These are phyloP conservation scores for Palythoa grandiflora DNA, from an alignment of 92 coral and sea anemone genomes.

Conservation along the genomic window DNA sequence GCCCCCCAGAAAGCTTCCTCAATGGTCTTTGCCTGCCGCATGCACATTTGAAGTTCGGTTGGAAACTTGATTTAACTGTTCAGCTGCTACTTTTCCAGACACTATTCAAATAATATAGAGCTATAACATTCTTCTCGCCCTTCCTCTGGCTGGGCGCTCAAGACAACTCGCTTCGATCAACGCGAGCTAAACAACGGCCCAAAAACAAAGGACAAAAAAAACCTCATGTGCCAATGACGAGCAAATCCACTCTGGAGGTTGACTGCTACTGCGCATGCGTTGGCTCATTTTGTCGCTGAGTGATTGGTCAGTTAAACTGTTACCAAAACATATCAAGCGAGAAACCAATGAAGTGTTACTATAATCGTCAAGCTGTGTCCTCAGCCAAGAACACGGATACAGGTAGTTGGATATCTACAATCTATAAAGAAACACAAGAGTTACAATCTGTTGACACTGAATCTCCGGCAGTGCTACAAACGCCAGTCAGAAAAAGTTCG, in stretches of 20 bases:
- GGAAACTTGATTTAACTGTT: slow-evolving; percentile 8
- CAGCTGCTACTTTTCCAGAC: neutral
- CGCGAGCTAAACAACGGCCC: neutral
- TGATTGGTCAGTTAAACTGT: slow-evolving; percentile 85
- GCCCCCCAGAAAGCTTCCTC: slow-evolving; percentile 82
- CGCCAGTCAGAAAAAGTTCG: slow-evolving; percentile 39
- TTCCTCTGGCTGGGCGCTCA: slow-evolving; percentile 16
- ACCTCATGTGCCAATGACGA: slow-evolving; percentile 31
- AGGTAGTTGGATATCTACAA: slow-evolving; percentile 30
- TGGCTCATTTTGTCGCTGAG: slow-evolving; percentile 63
- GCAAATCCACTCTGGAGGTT: slow-evolving; percentile 50
- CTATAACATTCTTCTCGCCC: neutral
- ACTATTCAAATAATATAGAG: neutral
- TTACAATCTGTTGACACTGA: slow-evolving; percentile 49
- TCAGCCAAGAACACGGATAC: slow-evolving; percentile 88
- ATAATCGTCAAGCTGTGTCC: slow-evolving; percentile 88
- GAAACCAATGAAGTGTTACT: slow-evolving; percentile 90
- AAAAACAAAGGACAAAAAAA: slow-evolving; percentile 29
- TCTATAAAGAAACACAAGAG: slow-evolving; percentile 35
- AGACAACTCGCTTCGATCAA: neutral
- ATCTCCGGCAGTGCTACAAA: slow-evolving; percentile 54
- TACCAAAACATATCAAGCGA: slow-evolving; percentile 89
- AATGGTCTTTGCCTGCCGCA: slow-evolving; percentile 44
- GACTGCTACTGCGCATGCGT: slow-evolving; percentile 22
- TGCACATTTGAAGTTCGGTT: slow-evolving; percentile 21